Evolutionary conservation across 2,113 vertebrate species (phyloP), one percentile per base, ranked within the genome.

Genomic region (Daphoenositta chrysoptera): DNA sequence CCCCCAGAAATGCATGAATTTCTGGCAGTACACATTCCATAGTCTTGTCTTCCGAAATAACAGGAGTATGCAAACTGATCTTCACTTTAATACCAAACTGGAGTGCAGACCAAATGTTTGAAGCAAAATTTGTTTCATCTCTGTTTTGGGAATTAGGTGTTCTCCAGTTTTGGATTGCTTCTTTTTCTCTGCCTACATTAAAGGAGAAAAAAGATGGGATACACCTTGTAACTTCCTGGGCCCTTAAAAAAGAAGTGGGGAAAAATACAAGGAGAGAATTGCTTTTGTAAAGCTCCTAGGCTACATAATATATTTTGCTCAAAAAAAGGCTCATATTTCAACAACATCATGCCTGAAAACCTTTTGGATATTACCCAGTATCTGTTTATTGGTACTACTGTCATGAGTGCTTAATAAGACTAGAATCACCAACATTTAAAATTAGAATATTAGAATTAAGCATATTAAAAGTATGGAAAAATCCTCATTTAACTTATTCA

Each of bases 31-130:
- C 15, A 1, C 28, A 22, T 69, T 58, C 58, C 35, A 27, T 1
- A 9, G 27, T 37, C 15, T 22, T 60, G 13, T n/a, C 33, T 10
- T 44, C 11, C 60, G 40, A 84, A 84, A 60, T 51, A 68, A 47
- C 26, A 33, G 15, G 57, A 66, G 23, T 44, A 16, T 17, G 13
- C 39, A 61, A 86, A n/a, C 17, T 10, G 15, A 63, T 68, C 24
- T 77, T 68, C 11, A 2, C 27, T 86, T 86, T 48, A 66, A 61
- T 20, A 12, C 11, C 37, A 50, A 84, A 54, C 10, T 50, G 31
- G 47, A 72, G 44, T 3, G 12, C 0, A 2, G 17, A 26, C 13
- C 0, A 1, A 83, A 48, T 4, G 2, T 71, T 87, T 78, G 5
- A 56, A 45, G 44, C 5, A 83, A 37, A 60, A 51, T 26, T 53